Conservation (phyloP, 2,797 vertebrate species). For the Sebastes iracundus region DNA sequence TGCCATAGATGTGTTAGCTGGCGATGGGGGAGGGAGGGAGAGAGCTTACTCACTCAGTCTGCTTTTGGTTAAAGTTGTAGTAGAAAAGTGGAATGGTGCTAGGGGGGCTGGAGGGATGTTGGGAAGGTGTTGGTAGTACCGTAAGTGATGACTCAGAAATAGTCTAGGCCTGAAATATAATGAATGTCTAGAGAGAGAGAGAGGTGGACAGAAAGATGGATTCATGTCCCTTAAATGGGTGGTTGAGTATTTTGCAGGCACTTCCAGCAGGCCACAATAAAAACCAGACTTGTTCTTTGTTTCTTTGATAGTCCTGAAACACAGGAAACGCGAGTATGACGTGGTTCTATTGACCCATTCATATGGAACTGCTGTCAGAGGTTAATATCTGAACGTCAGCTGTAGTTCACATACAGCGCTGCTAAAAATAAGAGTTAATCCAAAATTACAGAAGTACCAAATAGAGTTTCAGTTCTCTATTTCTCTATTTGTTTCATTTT, state of each 20-base stretch:
- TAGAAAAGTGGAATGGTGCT: constrained; percentile 28
- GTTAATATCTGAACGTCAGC: background rate
- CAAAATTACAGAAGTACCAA: background rate
- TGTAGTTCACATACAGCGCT: background rate
- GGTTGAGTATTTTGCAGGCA: background rate
- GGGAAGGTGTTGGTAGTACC: constrained; percentile 28
- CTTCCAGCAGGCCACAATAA: background rate
- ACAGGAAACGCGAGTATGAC: background rate
- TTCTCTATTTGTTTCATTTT: background rate
- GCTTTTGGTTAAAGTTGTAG: constrained; percentile 60
- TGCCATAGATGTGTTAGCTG: constrained; percentile 29
- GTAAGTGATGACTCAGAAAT: constrained; percentile 56
- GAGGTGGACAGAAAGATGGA: background rate
- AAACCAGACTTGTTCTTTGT: background rate
- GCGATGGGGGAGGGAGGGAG: constrained; percentile 5
- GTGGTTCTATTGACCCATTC: background rate
- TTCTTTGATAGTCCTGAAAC: background rate
- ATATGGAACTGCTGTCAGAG: background rate
- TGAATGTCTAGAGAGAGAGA: background rate
- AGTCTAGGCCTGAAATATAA: constrained; percentile 18
- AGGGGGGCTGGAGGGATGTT: constrained; percentile 12
- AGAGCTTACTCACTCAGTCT: constrained; percentile 47
- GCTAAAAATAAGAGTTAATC: background rate
- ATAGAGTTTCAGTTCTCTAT: constrained; percentile 10
- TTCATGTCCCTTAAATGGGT: background rate